Evolutionary conservation across 2,888 invertebrate species (phyloP).

Genomic region (Cantharis rustica): DNA sequence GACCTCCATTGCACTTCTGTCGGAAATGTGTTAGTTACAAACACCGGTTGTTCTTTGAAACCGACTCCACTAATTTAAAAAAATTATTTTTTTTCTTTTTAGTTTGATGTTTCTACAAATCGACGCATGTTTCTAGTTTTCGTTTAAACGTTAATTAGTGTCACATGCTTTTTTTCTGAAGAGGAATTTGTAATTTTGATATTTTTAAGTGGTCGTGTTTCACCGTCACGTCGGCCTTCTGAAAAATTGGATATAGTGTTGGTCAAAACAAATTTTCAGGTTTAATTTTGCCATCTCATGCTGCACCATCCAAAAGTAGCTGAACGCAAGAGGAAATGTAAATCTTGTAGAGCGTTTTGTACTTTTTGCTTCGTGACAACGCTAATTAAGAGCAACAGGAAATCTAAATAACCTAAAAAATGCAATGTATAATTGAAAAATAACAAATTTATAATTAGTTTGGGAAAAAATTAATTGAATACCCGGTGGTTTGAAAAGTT

Average conservation of each 20-base stretch:
- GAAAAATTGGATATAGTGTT: not conserved
- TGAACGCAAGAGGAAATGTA: not conserved
- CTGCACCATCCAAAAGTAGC: not conserved
- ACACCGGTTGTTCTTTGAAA: conserved; percentile 42
- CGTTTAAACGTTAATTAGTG: conserved; percentile 45
- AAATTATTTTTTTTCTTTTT: conserved; percentile 37
- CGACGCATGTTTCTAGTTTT: conserved; percentile 42
- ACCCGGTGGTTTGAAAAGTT: not conserved
- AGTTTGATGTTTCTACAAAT: conserved; percentile 43
- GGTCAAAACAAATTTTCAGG: not conserved
- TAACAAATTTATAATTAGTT: not conserved
- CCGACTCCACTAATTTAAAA: conserved; percentile 42
- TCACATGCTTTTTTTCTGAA: conserved; percentile 37
- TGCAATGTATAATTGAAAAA: not conserved
- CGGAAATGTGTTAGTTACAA: conserved; percentile 35
- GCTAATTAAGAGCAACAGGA: not conserved
- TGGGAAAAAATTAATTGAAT: not conserved
- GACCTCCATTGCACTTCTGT: conserved; percentile 32
- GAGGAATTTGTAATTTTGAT: not conserved
- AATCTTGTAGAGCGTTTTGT: not conserved
- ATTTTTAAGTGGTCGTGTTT: not conserved
- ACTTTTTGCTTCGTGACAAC: not conserved
- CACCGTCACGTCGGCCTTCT: not conserved
- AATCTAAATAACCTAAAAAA: not conserved
- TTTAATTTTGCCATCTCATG: not conserved